Percentiles rank a stretch among this genome's conserved stretches.
Evolutionary conservation across 2,888 invertebrate genomes (phyloP).

Genomic region (Tethea ocularis): DNA sequence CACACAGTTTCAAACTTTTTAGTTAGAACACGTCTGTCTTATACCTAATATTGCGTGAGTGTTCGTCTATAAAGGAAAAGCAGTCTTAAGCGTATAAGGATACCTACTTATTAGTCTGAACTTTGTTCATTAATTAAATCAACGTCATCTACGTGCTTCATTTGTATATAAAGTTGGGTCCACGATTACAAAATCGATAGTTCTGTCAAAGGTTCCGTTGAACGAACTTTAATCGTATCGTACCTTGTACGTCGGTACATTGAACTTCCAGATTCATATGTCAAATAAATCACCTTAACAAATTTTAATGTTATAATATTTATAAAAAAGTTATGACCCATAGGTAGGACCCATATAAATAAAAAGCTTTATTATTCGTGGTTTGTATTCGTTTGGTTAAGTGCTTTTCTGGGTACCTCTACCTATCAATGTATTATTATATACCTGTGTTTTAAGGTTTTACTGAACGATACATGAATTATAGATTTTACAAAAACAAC

Average conservation of each 20-base stretch:
- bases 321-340: no score
- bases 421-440: not conserved
- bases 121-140: not conserved
- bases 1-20: slow-evolving; percentile 37
- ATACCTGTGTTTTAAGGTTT: no score
- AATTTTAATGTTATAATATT: no score
- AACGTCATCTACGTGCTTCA: not conserved
- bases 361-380: not conserved
- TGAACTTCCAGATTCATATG: not conserved
- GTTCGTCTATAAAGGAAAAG: slow-evolving; percentile 30
- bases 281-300: no score
- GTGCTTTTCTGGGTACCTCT: not conserved
- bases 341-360: not conserved
- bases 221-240: not conserved
- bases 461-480: no score
- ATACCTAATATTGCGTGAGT: slow-evolving; percentile 35
- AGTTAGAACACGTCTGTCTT: slow-evolving; percentile 23
- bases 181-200: not conserved
- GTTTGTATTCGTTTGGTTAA: no score
- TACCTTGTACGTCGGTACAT: not conserved
- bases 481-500: no score
- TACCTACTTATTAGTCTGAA: slow-evolving; percentile 23
- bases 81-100: slow-evolving; percentile 30
- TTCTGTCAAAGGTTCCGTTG: not conserved
- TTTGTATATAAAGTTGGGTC: not conserved